A percentile compares a stretch with the other conserved stretches of the same genome.
Evolutionary conservation across 2,888 invertebrate genomes (phyloP).

Genomic region (Callimorpha dominula): DNA sequence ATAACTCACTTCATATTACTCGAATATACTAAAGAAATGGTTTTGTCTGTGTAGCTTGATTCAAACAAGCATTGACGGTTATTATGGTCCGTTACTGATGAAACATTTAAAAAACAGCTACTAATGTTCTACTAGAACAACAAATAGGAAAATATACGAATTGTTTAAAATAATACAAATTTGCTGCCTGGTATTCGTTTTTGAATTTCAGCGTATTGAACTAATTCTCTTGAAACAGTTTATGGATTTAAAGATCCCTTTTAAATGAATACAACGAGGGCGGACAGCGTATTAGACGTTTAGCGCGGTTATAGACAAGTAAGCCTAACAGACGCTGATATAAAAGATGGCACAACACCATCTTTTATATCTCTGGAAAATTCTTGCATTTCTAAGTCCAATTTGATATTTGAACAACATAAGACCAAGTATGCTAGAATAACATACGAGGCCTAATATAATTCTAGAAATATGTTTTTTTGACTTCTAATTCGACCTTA

Average conservation of each 20-base stretch:
- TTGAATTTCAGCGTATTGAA: no score
- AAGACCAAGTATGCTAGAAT: no score
- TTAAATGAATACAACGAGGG: background rate
- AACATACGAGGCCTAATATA: no score
- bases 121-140: background rate
- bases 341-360: no score
- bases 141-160: no score
- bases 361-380: background rate
- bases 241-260: background rate
- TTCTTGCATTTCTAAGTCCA: background rate
- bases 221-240: background rate
- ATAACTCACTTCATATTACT: no score
- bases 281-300: background rate
- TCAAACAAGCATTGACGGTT: background rate
- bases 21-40: background rate
- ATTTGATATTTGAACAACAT: no score
- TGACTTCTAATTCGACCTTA: no score
- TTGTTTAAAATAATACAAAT: no score
- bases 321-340: constrained; percentile 1
- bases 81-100: background rate
- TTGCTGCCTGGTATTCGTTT: no score
- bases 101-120: background rate
- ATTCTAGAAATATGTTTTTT: no score
- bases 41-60: background rate
- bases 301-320: background rate